phyloP scores from a whole-genome alignment of 2,888 invertebrate genomes.

The Sinhomidia bicolor region DNA sequence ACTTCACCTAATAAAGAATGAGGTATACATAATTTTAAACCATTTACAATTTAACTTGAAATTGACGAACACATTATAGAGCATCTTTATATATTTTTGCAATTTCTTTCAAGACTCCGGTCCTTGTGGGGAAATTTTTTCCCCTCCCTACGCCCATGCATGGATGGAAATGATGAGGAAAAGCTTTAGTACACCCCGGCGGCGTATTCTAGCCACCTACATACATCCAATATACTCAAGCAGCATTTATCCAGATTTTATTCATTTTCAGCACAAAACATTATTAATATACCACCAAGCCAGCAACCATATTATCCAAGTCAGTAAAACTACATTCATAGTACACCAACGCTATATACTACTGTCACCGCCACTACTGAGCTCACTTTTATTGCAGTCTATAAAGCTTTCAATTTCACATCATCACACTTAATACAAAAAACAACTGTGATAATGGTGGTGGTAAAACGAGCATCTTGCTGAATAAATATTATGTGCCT shows the following conservation, averaged over 20 bases:
- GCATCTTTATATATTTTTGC: too few relatives aligned
- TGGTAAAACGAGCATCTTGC: background rate
- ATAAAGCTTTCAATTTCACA: slow-evolving; percentile 38
- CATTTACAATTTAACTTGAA: too few relatives aligned
- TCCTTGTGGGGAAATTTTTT: too few relatives aligned
- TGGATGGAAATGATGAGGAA: background rate
- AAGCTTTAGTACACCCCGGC: slow-evolving; percentile 1
- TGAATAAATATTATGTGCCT: background rate
- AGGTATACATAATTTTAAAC: too few relatives aligned
- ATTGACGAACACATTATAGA: too few relatives aligned
- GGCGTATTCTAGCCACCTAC: slow-evolving; percentile 18
- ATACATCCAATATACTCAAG: background rate
- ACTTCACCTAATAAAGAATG: too few relatives aligned
- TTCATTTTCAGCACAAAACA: background rate
- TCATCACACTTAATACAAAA: background rate
- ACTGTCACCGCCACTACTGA: background rate
- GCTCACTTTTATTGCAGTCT: slow-evolving; percentile 28
- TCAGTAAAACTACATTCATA: too few relatives aligned
- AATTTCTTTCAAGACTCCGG: too few relatives aligned
- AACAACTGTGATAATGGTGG: slow-evolving; percentile 5
- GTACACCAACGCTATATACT: background rate
- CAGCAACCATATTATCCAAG: too few relatives aligned
- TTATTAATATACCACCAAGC: background rate
- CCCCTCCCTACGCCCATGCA: background rate
- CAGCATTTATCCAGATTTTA: background rate